These are phyloP conservation scores for Slavum lentiscoides DNA, from an alignment of 2,888 invertebrate species.

Conservation along the genomic window DNA sequence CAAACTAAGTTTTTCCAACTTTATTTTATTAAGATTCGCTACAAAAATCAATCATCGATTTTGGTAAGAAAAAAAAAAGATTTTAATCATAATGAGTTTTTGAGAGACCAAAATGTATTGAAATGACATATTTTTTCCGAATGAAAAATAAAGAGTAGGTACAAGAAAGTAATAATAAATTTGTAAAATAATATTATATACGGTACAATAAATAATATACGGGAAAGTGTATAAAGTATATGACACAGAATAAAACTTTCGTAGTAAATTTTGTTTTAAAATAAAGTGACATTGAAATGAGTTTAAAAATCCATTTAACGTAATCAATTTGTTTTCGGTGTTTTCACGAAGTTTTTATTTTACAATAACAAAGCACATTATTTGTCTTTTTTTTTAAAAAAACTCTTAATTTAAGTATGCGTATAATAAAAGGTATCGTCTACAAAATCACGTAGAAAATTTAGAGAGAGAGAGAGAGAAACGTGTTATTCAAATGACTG, in stretches of 20 bases:
- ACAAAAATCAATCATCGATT: neutral
- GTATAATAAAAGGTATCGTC: too few relatives aligned
- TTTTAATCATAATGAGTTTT: neutral
- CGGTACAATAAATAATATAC: neutral
- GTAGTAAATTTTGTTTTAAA: constrained; percentile 5
- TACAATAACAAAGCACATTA: neutral
- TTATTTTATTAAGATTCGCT: neutral
- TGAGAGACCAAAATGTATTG: neutral
- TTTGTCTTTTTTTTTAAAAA: neutral
- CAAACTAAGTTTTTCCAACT: neutral
- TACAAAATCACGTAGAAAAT: too few relatives aligned
- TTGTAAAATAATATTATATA: neutral
- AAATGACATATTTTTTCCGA: neutral
- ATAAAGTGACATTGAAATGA: neutral
- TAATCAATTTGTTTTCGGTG: neutral
- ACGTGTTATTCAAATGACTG: too few relatives aligned
- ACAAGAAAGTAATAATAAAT: too few relatives aligned
- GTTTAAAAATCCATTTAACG: constrained; percentile 9
- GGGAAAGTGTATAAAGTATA: neutral
- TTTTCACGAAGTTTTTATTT: neutral
- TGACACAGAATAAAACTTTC: neutral
- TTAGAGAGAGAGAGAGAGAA: too few relatives aligned
- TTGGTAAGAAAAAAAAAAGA: neutral
- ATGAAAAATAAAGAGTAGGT: neutral
- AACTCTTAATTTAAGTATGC: too few relatives aligned